phyloP scores from a whole-genome alignment of 37 sponge, comb jelly and placozoan species.

The Amphimedon queenslandica region DNA sequence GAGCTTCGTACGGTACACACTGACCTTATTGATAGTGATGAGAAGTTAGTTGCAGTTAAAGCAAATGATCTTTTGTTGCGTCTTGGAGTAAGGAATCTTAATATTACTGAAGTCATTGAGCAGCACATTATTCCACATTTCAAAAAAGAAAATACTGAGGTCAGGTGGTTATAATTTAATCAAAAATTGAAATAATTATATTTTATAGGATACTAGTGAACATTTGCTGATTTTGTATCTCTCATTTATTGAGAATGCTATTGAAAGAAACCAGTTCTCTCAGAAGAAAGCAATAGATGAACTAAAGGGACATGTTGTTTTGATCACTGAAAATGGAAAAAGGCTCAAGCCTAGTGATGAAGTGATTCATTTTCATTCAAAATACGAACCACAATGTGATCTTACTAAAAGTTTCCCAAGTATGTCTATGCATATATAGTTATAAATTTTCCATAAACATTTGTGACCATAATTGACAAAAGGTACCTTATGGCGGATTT shows the following conservation, averaged over 20 bases:
- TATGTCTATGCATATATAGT: background rate
- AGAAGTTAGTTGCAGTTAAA: too few relatives aligned
- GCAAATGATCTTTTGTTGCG: too few relatives aligned
- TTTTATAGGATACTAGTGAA: background rate
- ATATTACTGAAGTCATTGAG: constrained; percentile 30
- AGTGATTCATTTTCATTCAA: constrained; percentile 32
- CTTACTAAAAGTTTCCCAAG: constrained; percentile 38
- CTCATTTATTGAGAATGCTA: constrained; percentile 38
- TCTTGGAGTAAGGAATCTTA: constrained; percentile 49
- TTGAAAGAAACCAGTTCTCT: constrained; percentile 7
- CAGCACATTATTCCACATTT: constrained; percentile 59
- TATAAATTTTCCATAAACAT: too few relatives aligned
- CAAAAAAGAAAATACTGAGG: constrained; percentile 15
- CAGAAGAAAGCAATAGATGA: constrained; percentile 16
- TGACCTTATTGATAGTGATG: too few relatives aligned
- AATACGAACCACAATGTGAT: constrained; percentile 9
- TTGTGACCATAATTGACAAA: too few relatives aligned
- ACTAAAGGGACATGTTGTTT: constrained; percentile 19
- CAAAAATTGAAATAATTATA: too few relatives aligned
- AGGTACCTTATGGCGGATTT: too few relatives aligned
- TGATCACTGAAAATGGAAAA: constrained; percentile 23
- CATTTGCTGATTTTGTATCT: constrained; percentile 11
- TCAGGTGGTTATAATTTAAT: too few relatives aligned
- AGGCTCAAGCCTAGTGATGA: constrained; percentile 14
- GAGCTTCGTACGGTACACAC: too few relatives aligned